Conservation (phyloP, 2,113 vertebrate species). For the Periophthalmus modestus region DNA sequence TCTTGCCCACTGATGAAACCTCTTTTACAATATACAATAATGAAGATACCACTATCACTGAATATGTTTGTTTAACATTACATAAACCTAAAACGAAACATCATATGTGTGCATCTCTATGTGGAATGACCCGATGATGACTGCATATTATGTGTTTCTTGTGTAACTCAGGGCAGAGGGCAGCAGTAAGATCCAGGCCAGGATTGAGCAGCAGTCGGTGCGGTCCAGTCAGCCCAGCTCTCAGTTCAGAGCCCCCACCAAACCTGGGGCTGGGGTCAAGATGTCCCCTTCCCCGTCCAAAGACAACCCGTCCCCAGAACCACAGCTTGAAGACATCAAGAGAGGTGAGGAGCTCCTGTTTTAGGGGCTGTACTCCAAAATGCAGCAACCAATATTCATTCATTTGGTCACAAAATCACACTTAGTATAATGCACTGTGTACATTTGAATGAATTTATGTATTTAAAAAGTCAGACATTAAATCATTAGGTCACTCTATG, state of each 20-base stretch:
- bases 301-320: constrained; percentile 95
- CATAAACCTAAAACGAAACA: too few relatives aligned
- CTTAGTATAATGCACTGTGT: too few relatives aligned
- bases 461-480: neutral
- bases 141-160: neutral
- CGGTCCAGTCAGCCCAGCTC: constrained; percentile 84
- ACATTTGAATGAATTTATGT: too few relatives aligned
- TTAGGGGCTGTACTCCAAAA: neutral
- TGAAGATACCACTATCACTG: too few relatives aligned
- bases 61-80: too few relatives aligned
- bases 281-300: constrained; percentile 93
- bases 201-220: constrained; percentile 92
- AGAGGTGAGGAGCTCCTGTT: constrained; percentile 81
- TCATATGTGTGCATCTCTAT: neutral
- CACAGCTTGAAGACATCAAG: constrained; percentile 97
- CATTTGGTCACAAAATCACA: too few relatives aligned
- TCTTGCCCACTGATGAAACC: too few relatives aligned
- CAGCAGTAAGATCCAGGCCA: constrained; percentile 97
- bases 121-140: neutral
- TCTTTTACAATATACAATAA: too few relatives aligned
- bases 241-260: constrained; percentile 89
- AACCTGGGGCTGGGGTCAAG: constrained; percentile 87
- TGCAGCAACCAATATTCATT: neutral
- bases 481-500: too few relatives aligned
- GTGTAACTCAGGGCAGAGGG: constrained; percentile 87